Evolutionary conservation across 53 echinoderm and acorn worm genomes (phyloP).

Genomic region (Henricia sp.): DNA sequence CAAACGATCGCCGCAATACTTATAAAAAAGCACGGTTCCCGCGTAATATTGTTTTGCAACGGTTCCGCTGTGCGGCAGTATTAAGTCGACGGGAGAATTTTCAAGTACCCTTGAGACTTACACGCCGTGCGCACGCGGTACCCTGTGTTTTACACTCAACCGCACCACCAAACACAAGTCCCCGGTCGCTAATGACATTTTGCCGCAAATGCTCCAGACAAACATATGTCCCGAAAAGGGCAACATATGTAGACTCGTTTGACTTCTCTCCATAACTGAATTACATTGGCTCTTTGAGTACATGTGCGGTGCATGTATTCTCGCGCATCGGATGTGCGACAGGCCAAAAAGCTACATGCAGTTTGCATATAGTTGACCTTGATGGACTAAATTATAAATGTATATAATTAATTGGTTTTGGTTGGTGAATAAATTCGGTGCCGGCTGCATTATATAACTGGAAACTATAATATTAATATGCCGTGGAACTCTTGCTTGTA

Average conservation of each 20-base stretch:
- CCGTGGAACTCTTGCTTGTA: too few relatives aligned
- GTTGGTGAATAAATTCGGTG: background rate
- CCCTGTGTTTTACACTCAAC: background rate
- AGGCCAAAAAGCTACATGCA: background rate
- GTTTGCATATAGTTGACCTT: background rate
- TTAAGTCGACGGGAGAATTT: slow-evolving; percentile 27
- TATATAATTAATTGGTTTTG: slow-evolving; percentile 45
- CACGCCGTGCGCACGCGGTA: slow-evolving; percentile 12
- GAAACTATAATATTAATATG: too few relatives aligned
- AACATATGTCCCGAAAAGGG: slow-evolving; percentile 61
- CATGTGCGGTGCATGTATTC: too few relatives aligned
- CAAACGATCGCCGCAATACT: too few relatives aligned
- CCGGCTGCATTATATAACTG: too few relatives aligned
- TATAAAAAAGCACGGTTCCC: too few relatives aligned
- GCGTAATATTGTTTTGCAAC: background rate
- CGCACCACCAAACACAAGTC: background rate
- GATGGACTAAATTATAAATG: slow-evolving; percentile 21
- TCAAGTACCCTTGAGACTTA: slow-evolving; percentile 20
- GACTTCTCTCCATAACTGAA: slow-evolving; percentile 37
- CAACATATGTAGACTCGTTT: slow-evolving; percentile 44
- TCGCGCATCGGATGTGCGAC: too few relatives aligned
- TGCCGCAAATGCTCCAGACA: slow-evolving; percentile 53
- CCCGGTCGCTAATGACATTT: slow-evolving; percentile 46
- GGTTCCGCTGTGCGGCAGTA: slow-evolving; percentile 25
- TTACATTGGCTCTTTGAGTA: background rate